A percentile compares a stretch with the other conserved stretches of the same genome.
These are phyloP conservation scores for Dicycla oo DNA, from an alignment of 2,888 invertebrate species.

Conservation along the genomic window DNA sequence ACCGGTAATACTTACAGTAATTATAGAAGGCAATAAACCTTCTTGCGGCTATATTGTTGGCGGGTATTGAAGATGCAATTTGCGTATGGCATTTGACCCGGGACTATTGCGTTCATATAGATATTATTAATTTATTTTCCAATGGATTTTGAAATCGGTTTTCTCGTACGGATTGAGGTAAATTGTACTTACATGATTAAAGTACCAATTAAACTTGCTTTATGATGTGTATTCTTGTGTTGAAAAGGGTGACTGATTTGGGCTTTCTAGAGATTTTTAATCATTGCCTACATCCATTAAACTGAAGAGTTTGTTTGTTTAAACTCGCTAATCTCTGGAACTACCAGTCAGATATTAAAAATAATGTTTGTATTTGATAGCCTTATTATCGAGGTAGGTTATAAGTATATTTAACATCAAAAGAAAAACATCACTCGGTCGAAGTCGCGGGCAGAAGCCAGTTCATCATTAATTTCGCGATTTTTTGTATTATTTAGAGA, in stretches of 20 bases:
- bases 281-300: background rate
- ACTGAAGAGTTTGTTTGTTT: too few species aligned
- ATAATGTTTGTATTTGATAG: too few species aligned
- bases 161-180: slow-evolving; percentile 38
- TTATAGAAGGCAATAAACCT: slow-evolving; percentile 76
- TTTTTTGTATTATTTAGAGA: background rate
- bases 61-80: slow-evolving; percentile 78
- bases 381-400: too few species aligned
- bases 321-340: too few species aligned
- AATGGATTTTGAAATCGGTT: slow-evolving; percentile 59
- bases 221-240: slow-evolving; percentile 6
- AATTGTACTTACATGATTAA: slow-evolving; percentile 36
- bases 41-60: slow-evolving; percentile 72
- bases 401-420: too few species aligned
- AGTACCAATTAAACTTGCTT: slow-evolving; percentile 43
- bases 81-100: slow-evolving; percentile 80
- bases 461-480: too few species aligned
- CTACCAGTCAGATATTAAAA: too few species aligned
- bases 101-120: slow-evolving; percentile 70
- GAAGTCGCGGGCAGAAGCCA: too few species aligned
- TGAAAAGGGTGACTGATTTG: background rate
- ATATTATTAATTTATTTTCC: slow-evolving; percentile 69
- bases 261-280: background rate
- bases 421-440: too few species aligned
- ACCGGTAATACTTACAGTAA: slow-evolving; percentile 75